Evolutionary conservation across 2,888 invertebrate genomes (phyloP).

Genomic region (Gari tellinella): DNA sequence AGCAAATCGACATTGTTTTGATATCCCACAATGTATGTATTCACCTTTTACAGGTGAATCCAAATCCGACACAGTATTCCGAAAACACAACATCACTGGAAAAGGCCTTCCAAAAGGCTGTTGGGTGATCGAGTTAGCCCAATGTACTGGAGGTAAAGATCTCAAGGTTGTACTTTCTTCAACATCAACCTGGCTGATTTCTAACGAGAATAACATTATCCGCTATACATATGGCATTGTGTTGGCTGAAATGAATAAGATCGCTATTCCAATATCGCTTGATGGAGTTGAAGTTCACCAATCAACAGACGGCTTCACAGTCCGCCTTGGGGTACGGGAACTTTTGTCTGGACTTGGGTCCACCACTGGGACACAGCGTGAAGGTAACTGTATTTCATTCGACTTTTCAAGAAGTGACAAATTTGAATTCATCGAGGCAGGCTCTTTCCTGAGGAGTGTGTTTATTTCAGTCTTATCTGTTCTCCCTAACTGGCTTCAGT

Average conservation of each 20-base stretch:
- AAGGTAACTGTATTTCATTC: slow-evolving; percentile 29
- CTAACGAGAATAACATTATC: not conserved
- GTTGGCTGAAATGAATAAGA: slow-evolving; percentile 17
- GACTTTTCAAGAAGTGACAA: slow-evolving; percentile 30
- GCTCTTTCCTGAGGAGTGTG: slow-evolving; percentile 35
- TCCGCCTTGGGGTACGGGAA: not conserved
- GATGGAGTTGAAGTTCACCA: slow-evolving; percentile 8
- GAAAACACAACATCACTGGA: slow-evolving; percentile 11
- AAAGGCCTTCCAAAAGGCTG: slow-evolving; percentile 44
- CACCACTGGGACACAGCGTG: too few relatives aligned
- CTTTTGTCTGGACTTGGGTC: too few relatives aligned
- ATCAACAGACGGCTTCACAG: not conserved
- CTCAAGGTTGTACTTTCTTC: slow-evolving; percentile 19
- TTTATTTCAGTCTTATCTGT: slow-evolving; percentile 10
- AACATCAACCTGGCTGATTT: slow-evolving; percentile 15
- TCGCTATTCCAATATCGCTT: slow-evolving; percentile 22
- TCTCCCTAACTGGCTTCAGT: slow-evolving; percentile 36
- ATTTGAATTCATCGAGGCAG: slow-evolving; percentile 33
- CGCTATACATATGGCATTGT: slow-evolving; percentile 19
- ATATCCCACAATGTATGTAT: not conserved
- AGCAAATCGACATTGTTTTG: too few relatives aligned
- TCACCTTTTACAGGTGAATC: not conserved
- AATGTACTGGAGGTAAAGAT: slow-evolving; percentile 30
- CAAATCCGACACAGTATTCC: slow-evolving; percentile 16
- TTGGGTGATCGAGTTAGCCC: slow-evolving; percentile 22